Evolutionary conservation across 2,797 vertebrate genomes (phyloP).

Genomic region (Muraenolepis orangiensis): DNA sequence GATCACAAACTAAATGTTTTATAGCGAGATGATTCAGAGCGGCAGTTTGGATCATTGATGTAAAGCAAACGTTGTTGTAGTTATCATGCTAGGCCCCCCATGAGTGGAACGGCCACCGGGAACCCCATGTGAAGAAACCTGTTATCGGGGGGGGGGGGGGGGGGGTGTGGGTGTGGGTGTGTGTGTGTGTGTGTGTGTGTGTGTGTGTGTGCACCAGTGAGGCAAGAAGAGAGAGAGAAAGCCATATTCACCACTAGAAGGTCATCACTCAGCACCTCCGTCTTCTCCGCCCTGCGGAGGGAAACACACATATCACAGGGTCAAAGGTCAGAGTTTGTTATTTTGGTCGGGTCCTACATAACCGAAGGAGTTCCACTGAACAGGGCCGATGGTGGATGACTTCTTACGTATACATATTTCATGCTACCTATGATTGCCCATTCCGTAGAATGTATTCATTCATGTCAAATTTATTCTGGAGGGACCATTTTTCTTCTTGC

Average conservation of each 20-base stretch:
- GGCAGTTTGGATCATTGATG: background rate
- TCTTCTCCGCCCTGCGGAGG: constrained; percentile 88
- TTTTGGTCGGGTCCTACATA: background rate
- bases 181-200: background rate
- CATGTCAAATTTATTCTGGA: too few relatives aligned
- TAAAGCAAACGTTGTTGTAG: background rate
- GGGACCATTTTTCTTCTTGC: background rate
- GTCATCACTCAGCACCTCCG: constrained; percentile 94
- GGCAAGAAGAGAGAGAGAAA: constrained; percentile 4
- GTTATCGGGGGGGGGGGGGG: too few relatives aligned
- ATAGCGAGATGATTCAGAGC: background rate
- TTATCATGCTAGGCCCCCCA: background rate
- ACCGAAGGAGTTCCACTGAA: background rate
- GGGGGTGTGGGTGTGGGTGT: too few relatives aligned
- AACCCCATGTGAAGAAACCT: background rate
- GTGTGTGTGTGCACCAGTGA: background rate
- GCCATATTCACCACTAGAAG: constrained; percentile 83
- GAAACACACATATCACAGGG: constrained; percentile 33
- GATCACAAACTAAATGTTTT: background rate
- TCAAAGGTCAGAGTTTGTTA: constrained; percentile 28
- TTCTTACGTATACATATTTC: too few relatives aligned
- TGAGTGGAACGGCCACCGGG: background rate
- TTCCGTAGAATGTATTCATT: background rate
- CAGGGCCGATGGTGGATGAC: background rate
- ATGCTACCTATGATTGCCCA: background rate